Evolutionary conservation across 2,113 vertebrate genomes (phyloP).

Genomic region (Macaca mulatta): DNA sequence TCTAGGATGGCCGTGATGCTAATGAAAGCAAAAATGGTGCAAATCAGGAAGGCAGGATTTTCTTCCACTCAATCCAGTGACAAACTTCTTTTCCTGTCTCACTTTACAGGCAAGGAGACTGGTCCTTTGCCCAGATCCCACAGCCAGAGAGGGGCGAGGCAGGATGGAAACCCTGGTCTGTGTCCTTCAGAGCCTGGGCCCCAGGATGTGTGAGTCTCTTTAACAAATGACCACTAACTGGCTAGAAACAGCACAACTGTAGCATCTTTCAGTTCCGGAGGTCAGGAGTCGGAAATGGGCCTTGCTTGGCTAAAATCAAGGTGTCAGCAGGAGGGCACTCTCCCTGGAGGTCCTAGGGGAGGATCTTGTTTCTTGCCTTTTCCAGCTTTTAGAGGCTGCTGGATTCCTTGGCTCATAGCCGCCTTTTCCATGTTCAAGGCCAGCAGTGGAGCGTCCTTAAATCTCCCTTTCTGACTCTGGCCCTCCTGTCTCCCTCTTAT

Average conservation of each 20-base stretch:
- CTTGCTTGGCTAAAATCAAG: neutral
- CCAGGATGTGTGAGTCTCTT: accelerated
- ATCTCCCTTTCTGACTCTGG: neutral
- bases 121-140: no score
- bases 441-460: accelerated
- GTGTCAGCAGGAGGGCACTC: accelerated
- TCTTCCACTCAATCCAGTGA: no score
- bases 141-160: neutral
- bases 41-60: no score
- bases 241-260: no score
- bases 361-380: no score
- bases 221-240: neutral
- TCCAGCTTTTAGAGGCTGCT: neutral
- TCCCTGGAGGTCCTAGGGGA: neutral
- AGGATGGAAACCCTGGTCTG: neutral
- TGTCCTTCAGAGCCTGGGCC: neutral
- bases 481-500: neutral
- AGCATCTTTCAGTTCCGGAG: neutral
- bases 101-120: no score
- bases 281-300: neutral
- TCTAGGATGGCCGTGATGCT: no score
- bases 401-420: neutral
- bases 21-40: no score
- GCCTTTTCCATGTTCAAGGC: no score
- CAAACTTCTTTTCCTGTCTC: no score